A percentile compares a stretch with the other conserved stretches of the same genome.
phyloP scores from a whole-genome alignment of 2,797 vertebrate species.

The Lagocephalus sceleratus region DNA sequence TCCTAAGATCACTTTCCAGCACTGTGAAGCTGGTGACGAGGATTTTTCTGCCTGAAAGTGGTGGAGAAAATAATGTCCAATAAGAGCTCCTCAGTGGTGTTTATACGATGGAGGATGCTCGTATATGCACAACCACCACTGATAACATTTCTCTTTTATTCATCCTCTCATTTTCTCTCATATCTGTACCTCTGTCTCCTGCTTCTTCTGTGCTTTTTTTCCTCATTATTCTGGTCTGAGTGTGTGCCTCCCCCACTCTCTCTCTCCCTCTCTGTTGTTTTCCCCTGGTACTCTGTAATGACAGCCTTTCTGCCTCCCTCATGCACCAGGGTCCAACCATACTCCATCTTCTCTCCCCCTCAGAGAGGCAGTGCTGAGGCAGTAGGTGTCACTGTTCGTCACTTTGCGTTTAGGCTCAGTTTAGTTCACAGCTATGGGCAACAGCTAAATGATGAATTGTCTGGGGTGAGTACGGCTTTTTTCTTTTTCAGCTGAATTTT shows the following conservation, averaged over 20 bases:
- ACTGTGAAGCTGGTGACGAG: background rate
- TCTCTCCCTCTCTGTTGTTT: constrained; percentile 48
- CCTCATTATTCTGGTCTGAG: constrained; percentile 68
- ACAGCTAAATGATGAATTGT: constrained; percentile 80
- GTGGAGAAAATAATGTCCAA: constrained; percentile 46
- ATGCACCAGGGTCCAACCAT: constrained; percentile 38
- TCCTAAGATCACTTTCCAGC: constrained; percentile 32
- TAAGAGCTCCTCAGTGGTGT: constrained; percentile 17
- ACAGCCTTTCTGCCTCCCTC: constrained; percentile 34
- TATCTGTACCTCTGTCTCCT: constrained; percentile 16
- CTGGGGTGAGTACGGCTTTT: constrained; percentile 79
- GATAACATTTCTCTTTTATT: constrained; percentile 20
- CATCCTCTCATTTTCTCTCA: constrained; percentile 19
- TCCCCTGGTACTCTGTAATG: constrained; percentile 58
- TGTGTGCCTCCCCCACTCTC: background rate
- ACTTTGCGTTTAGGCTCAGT: constrained; percentile 14
- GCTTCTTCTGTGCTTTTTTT: constrained; percentile 40
- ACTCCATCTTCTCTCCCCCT: background rate
- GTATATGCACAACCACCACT: constrained; percentile 25
- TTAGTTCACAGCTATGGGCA: constrained; percentile 45
- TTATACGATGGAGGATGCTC: constrained; percentile 19
- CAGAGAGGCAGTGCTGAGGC: constrained; percentile 22
- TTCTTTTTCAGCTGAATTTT: background rate
- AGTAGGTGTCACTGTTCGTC: constrained; percentile 12
- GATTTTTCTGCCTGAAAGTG: constrained; percentile 14